These are phyloP conservation scores for Drosophila sulfurigaster DNA, from an alignment of 1,140 invertebrate species.

Conservation along the genomic window DNA sequence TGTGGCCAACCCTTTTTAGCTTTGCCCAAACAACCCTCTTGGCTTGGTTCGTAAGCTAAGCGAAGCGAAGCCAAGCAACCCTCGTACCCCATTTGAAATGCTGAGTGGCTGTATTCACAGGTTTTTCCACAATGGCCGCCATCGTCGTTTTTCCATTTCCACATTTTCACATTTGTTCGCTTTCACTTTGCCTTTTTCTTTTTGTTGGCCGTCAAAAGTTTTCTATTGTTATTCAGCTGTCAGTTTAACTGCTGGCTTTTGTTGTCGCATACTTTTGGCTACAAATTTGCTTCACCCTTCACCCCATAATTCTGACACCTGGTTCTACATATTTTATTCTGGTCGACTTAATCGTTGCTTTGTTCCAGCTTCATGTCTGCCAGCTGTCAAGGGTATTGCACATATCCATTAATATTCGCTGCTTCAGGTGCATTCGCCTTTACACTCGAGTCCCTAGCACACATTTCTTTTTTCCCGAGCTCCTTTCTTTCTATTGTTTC, in stretches of 20 bases:
- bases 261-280: slow-evolving; percentile 76
- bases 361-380: slow-evolving; percentile 71
- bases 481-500: slow-evolving; percentile 56
- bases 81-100: slow-evolving; percentile 9
- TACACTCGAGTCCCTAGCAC: slow-evolving; percentile 9
- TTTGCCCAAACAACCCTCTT: slow-evolving; percentile 38
- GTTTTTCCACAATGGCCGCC: background rate
- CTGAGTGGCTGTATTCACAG: slow-evolving; percentile 45
- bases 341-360: slow-evolving; percentile 78
- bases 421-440: slow-evolving; percentile 64
- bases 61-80: slow-evolving; percentile 8
- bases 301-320: slow-evolving; percentile 32
- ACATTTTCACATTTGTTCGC: slow-evolving; percentile 49
- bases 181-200: slow-evolving; percentile 62
- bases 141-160: slow-evolving; percentile 48
- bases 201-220: slow-evolving; percentile 73
- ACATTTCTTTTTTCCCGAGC: slow-evolving; percentile 19
- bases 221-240: slow-evolving; percentile 75
- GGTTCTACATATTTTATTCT: slow-evolving; percentile 74
- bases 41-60: background rate
- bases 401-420: slow-evolving; percentile 75
- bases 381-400: slow-evolving; percentile 80
- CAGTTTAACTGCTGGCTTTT: slow-evolving; percentile 71
- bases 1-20: slow-evolving; percentile 58
- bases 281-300: slow-evolving; percentile 66